These are phyloP conservation scores for Albula glossodonta DNA, from an alignment of 2,113 vertebrate species.

Conservation along the genomic window DNA sequence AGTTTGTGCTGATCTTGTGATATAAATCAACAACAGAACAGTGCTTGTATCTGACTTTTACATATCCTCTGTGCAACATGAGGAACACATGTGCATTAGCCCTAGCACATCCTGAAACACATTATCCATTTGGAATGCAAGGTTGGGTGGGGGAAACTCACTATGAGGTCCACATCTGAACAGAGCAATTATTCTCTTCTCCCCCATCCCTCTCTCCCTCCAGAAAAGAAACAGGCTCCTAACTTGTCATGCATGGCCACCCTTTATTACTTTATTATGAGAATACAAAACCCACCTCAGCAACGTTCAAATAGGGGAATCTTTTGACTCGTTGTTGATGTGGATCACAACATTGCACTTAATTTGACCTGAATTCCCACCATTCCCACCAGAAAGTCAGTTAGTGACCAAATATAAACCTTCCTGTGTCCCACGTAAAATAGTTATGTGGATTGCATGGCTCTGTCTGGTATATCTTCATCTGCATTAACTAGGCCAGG, in stretches of 20 bases:
- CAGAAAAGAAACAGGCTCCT: neutral
- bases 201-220: too few species aligned
- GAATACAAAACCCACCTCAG: neutral
- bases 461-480: neutral
- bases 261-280: constrained; percentile 5
- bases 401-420: neutral
- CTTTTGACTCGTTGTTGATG: neutral
- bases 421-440: too few species aligned
- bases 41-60: too few species aligned
- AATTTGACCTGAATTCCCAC: neutral
- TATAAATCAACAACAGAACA: too few species aligned
- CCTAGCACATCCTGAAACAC: neutral
- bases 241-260: neutral
- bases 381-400: too few species aligned
- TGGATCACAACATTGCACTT: neutral
- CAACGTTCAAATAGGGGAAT: neutral
- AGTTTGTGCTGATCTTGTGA: too few species aligned
- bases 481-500: neutral
- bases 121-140: neutral
- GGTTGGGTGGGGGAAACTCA: neutral
- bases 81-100: too few species aligned
- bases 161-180: constrained; percentile 1
- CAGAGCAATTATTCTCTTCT: neutral
- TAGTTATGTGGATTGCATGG: neutral
- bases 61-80: too few species aligned